Evolutionary conservation across 2,113 vertebrate genomes (phyloP), one percentile per base, ranked within the genome.

Genomic region (Pimephales promelas): DNA sequence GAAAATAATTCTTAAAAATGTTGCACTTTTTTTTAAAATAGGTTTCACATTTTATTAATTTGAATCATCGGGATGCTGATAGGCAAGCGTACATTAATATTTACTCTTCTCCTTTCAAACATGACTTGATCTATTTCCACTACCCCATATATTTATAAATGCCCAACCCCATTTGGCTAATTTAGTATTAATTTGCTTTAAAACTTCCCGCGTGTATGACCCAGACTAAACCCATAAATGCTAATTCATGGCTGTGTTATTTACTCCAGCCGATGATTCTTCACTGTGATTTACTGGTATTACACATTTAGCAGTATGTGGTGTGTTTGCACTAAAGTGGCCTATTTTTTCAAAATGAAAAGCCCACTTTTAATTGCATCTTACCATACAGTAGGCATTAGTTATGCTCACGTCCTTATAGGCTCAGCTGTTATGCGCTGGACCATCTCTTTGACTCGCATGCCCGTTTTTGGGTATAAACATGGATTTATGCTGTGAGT

Each of bases 391-490:
- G 16, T 52, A 31, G 8, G 10, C 68, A 24, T 31, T 52, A 24
- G 28, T 24, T 54, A 13, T 77, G 28, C 31, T 22, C 20, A 54
- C 36, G 9, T 76, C 52, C 34, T 64, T 77, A 84, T 20, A 61
- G 62, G 61, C 57, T 54, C 56, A 43, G 79, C 10, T 70, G 8
- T 71, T 36, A 31, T 31, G 20, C n/a, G 20, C 22, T 71, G 56
- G 71, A 45, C 34, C 49, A 43, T 84, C 47, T 68, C 74, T 71
- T 72, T 71, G 70, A 45, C 77, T 43, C 64, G 16, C 62, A 81
- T 81, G 79, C 45, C 82, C 36, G 61, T 57, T 83, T 83, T 86
- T 74, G 76, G 81, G 68, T 43, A 78, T 80, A 86, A 86, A 86
- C 85, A 83, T 49, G 57, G 61, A 79, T 83, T 86, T 86, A 73